Percentiles rank a stretch among this genome's conserved stretches.
These are phyloP conservation scores for Netelia virgata DNA, from an alignment of 2,888 invertebrate species.

Conservation along the genomic window DNA sequence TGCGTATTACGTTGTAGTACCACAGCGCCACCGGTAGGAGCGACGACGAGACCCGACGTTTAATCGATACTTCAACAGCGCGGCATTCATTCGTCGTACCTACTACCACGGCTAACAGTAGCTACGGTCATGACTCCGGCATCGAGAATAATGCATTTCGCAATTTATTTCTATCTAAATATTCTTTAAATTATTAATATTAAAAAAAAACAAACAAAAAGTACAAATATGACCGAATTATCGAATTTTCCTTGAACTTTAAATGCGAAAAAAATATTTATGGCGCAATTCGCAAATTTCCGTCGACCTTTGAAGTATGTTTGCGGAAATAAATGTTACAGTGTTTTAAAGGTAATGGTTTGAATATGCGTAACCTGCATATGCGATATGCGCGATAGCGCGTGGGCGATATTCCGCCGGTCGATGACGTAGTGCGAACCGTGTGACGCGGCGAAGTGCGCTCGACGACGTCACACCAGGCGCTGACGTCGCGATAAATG, in stretches of 20 bases:
- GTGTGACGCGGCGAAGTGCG: conserved; percentile 35
- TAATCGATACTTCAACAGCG: conserved; percentile 50
- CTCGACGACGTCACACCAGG: conserved; percentile 48
- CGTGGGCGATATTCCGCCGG: conserved; percentile 12
- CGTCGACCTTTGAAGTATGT: no score
- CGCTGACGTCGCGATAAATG: conserved; percentile 46
- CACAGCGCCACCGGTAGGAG: not conserved
- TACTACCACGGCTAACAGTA: conserved; percentile 14
- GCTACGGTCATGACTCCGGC: not conserved
- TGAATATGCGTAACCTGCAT: no score
- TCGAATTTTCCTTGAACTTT: no score
- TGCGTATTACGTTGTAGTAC: not conserved
- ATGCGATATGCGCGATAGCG: not conserved
- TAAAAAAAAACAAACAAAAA: not conserved
- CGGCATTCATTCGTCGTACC: conserved; percentile 25
- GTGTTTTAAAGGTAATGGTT: no score
- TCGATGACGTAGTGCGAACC: conserved; percentile 51
- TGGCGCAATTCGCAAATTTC: no score
- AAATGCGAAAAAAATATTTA: no score
- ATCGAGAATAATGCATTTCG: not conserved
- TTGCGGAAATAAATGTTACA: no score
- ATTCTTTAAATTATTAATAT: not conserved
- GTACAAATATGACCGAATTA: not conserved
- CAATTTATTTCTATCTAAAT: not conserved
- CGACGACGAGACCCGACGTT: conserved; percentile 29